These are phyloP conservation scores for Tachina fera DNA, from an alignment of 2,888 invertebrate genomes.

Conservation along the genomic window DNA sequence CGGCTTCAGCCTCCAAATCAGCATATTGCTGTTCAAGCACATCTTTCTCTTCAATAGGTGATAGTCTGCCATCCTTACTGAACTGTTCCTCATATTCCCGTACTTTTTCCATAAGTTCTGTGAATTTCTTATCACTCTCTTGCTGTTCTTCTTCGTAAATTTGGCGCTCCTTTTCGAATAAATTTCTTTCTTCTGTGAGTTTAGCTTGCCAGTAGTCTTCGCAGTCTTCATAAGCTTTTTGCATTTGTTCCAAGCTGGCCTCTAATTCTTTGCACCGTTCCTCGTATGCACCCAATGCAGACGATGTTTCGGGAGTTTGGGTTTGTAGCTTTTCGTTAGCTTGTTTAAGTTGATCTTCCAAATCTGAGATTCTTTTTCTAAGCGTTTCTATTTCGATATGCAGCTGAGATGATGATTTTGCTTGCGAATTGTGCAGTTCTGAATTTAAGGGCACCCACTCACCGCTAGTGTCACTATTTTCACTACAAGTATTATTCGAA, in stretches of 20 bases:
- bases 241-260: slow-evolving; percentile 88
- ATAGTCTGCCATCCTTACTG: slow-evolving; percentile 85
- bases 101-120: slow-evolving; percentile 89
- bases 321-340: slow-evolving; percentile 55
- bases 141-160: slow-evolving; percentile 88
- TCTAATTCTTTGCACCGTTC: slow-evolving; percentile 88
- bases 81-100: slow-evolving; percentile 92
- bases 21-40: slow-evolving; percentile 88
- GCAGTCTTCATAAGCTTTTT: slow-evolving; percentile 91
- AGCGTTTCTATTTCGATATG: slow-evolving; percentile 76
- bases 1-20: slow-evolving; percentile 88
- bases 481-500: slow-evolving; percentile 81
- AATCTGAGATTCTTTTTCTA: slow-evolving; percentile 77
- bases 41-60: slow-evolving; percentile 90
- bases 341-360: slow-evolving; percentile 78
- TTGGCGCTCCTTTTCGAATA: slow-evolving; percentile 88
- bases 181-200: slow-evolving; percentile 89
- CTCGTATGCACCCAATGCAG: slow-evolving; percentile 75
- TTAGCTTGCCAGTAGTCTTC: slow-evolving; percentile 94
- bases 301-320: slow-evolving; percentile 22
- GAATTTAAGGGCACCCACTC: slow-evolving; percentile 83
- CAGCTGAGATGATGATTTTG: slow-evolving; percentile 49
- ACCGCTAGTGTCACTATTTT: slow-evolving; percentile 81
- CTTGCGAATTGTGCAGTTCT: slow-evolving; percentile 77
- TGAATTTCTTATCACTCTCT: slow-evolving; percentile 89